Percentiles rank a stretch among this genome's conserved stretches.
These are phyloP conservation scores for Magallana ariakensis DNA, from an alignment of 1,140 invertebrate species.

Conservation along the genomic window DNA sequence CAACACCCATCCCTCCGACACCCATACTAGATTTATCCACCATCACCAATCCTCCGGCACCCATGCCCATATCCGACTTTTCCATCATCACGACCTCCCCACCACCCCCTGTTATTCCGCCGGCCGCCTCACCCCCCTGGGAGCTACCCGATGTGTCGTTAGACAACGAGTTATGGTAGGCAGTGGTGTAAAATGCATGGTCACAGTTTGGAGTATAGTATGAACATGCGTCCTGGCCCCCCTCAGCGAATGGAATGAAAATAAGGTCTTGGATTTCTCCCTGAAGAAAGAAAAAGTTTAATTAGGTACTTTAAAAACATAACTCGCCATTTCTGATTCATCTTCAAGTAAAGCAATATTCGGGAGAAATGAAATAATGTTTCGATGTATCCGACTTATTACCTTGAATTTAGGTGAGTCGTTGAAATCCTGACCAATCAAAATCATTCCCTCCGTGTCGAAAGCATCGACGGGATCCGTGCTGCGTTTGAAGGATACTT, in stretches of 20 bases:
- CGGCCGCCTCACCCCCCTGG: neutral
- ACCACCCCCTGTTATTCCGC: neutral
- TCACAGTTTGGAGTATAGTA: slow-evolving; percentile 15
- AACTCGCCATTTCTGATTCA: too few species aligned
- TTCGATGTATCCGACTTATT: neutral
- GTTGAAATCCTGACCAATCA: slow-evolving; percentile 43
- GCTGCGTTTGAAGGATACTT: neutral
- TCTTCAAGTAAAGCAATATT: too few species aligned
- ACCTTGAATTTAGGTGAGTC: slow-evolving; percentile 42
- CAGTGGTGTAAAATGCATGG: slow-evolving; percentile 5
- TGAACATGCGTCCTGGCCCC: neutral
- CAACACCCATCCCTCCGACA: neutral
- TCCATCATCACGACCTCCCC: neutral
- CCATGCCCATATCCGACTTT: neutral
- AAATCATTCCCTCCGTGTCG: slow-evolving; percentile 37
- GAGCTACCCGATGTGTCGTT: neutral
- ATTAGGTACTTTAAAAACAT: too few species aligned
- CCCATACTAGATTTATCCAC: neutral
- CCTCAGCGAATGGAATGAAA: slow-evolving; percentile 17
- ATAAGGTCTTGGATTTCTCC: slow-evolving; percentile 29
- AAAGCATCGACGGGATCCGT: neutral
- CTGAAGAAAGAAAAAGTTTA: neutral
- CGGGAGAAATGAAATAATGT: too few species aligned
- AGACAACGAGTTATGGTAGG: neutral
- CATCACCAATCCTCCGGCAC: neutral